These are phyloP conservation scores for Urocitellus parryii DNA, from an alignment of 2,113 vertebrate species.

Conservation along the genomic window DNA sequence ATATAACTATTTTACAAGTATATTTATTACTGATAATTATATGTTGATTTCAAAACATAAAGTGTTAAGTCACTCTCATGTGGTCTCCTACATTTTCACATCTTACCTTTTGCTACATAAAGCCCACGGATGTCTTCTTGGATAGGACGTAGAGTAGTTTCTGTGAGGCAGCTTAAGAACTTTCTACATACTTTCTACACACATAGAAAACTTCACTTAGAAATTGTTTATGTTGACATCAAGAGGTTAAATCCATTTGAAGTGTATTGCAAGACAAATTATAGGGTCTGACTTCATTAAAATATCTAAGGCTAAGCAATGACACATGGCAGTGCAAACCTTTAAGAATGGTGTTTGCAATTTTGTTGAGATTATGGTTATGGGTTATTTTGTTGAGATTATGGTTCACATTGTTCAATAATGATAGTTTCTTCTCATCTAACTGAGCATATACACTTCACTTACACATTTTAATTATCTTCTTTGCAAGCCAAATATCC, in stretches of 20 bases:
- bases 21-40: not conserved
- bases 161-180: not conserved
- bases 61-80: not conserved
- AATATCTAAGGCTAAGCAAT: not conserved
- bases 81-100: not conserved
- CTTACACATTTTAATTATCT: not conserved
- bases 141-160: not conserved
- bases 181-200: not conserved
- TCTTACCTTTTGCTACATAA: not conserved
- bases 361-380: not conserved
- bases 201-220: not conserved
- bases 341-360: not conserved
- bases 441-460: not conserved
- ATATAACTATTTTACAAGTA: not conserved
- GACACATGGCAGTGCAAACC: not conserved
- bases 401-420: not conserved
- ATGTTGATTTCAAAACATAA: slow-evolving; percentile 5
- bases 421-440: not conserved
- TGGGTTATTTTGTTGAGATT: not conserved
- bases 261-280: not conserved
- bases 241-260: not conserved
- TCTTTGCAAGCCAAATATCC: not conserved
- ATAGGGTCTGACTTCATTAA: not conserved
- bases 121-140: not conserved
- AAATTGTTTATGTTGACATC: not conserved